phyloP scores from a whole-genome alignment of 2,113 vertebrate genomes.

The Hypomesus transpacificus region DNA sequence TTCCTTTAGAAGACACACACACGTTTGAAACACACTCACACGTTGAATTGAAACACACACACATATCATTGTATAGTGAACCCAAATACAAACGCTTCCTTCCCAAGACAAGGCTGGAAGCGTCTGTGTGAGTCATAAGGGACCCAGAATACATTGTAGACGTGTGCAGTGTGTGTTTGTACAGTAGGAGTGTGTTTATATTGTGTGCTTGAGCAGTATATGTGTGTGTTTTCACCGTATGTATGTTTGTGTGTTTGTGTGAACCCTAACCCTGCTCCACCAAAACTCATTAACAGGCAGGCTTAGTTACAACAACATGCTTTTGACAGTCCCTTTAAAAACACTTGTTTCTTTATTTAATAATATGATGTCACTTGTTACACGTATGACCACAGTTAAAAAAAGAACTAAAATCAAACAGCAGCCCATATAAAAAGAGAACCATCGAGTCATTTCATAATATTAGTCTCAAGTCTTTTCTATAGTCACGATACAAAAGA shows the following conservation, averaged over 20 bases:
- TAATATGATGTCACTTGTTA: conserved; percentile 50
- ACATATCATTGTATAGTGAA: too few relatives aligned
- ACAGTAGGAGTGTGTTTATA: too few relatives aligned
- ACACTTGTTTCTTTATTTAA: conserved; percentile 60
- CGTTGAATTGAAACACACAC: too few relatives aligned
- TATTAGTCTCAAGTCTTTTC: conserved; percentile 38
- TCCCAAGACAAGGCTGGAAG: too few relatives aligned
- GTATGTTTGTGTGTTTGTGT: conserved; percentile 24
- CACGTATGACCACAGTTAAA: conserved; percentile 66
- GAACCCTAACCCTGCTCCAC: conserved; percentile 42
- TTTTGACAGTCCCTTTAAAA: conserved; percentile 32
- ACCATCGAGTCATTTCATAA: conserved; percentile 37
- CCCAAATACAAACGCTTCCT: too few relatives aligned
- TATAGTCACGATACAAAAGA: conserved; percentile 51
- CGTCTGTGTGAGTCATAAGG: too few relatives aligned
- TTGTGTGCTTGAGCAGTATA: too few relatives aligned
- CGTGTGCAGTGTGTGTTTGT: too few relatives aligned
- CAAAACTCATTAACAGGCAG: conserved; percentile 11
- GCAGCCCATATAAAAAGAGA: conserved; percentile 54
- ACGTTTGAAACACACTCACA: too few relatives aligned
- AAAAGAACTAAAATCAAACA: conserved; percentile 39
- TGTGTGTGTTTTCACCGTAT: conserved; percentile 9
- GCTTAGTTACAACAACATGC: background rate
- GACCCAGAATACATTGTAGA: too few relatives aligned
- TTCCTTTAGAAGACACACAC: too few relatives aligned